These are phyloP conservation scores for Aphaenogaster rudis DNA, from an alignment of 1,140 invertebrate species.

Conservation along the genomic window DNA sequence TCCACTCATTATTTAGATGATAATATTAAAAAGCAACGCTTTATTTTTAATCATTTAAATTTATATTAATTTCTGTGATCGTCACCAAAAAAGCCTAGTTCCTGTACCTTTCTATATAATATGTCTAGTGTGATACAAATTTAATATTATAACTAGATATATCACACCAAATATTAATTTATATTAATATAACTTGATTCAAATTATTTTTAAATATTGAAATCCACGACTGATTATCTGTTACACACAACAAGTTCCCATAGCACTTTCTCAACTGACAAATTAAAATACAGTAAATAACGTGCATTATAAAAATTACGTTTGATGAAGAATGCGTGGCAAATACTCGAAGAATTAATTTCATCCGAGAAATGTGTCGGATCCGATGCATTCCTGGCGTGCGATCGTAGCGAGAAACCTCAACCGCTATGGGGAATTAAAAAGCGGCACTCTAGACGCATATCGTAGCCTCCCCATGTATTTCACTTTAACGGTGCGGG, in stretches of 20 bases:
- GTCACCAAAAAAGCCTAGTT: background rate
- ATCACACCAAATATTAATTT: background rate
- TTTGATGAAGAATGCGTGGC: background rate
- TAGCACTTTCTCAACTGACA: background rate
- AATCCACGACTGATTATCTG: background rate
- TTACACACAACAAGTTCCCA: background rate
- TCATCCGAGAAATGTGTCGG: background rate
- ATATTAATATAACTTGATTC: background rate
- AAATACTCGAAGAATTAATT: slow-evolving; percentile 1
- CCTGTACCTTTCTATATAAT: background rate
- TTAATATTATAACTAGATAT: too few relatives aligned
- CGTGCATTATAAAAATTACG: background rate
- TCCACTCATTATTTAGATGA: background rate
- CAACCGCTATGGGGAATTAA: slow-evolving; percentile 1
- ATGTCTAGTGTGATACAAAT: background rate
- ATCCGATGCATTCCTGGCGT: slow-evolving; percentile 12
- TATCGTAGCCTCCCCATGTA: slow-evolving; percentile 14
- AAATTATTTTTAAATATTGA: background rate
- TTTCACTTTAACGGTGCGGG: slow-evolving; percentile 29
- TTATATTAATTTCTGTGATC: background rate
- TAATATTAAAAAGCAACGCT: background rate
- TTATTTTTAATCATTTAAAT: background rate
- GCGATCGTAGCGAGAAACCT: background rate
- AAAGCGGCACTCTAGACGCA: slow-evolving; percentile 4
- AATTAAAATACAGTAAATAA: slow-evolving; percentile 7